Conservation (phyloP, 1,140 invertebrate genomes). For the Bombus breviceps region DNA sequence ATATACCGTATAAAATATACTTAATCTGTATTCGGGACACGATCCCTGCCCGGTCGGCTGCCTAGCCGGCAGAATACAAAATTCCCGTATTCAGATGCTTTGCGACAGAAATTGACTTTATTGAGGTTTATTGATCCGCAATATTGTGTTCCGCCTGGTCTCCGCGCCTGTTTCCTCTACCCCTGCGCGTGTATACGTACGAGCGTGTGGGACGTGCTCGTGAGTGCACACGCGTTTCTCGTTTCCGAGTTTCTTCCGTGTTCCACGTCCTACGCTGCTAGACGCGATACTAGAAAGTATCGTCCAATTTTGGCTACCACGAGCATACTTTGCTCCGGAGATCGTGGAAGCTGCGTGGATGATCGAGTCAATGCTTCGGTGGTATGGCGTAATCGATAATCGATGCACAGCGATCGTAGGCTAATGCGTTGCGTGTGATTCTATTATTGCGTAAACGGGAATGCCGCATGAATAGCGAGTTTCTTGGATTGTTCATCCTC, state of each 20-base stretch:
- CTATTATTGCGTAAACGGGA: too few species aligned
- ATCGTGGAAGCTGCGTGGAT: too few species aligned
- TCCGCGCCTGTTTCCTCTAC: background rate
- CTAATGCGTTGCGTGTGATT: too few species aligned
- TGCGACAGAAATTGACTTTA: conserved; percentile 83
- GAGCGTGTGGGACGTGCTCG: background rate
- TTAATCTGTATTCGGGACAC: conserved; percentile 81
- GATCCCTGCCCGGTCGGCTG: conserved; percentile 75
- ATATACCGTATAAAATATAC: conserved; percentile 74
- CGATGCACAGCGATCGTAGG: too few species aligned
- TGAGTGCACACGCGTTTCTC: background rate
- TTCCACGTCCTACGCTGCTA: background rate
- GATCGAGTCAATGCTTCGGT: too few species aligned
- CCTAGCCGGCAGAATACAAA: conserved; percentile 80
- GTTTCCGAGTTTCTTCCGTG: background rate
- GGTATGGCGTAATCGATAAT: too few species aligned
- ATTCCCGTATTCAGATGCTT: conserved; percentile 82
- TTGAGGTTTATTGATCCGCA: conserved; percentile 83
- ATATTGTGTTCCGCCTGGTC: conserved; percentile 77
- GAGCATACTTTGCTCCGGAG: too few species aligned
- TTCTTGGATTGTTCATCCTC: background rate
- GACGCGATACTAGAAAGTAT: too few species aligned
- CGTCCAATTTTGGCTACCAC: too few species aligned
- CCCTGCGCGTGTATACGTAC: background rate
- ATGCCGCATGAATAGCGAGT: fast-evolving